phyloP scores from a whole-genome alignment of 2,113 vertebrate genomes.

The Myotis davidii region DNA sequence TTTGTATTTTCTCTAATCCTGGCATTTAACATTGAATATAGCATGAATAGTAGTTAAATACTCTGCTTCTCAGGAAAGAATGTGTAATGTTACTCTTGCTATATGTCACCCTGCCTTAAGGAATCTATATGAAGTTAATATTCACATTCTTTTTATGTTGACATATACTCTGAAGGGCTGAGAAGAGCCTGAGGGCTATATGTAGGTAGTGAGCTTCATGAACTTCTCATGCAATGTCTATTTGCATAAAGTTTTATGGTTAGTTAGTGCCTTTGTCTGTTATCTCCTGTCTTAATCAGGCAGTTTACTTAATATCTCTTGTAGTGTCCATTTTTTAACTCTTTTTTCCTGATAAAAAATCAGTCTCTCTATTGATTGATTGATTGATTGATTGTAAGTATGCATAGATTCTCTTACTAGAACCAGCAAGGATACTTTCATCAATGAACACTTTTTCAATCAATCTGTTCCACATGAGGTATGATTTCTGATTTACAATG shows the following conservation, averaged over 20 bases:
- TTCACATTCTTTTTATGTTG: constrained; percentile 42
- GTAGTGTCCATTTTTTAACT: background rate
- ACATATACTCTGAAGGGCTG: background rate
- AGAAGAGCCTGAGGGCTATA: background rate
- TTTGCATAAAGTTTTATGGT: background rate
- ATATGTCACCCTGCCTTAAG: background rate
- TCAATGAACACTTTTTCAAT: background rate
- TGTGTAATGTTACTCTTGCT: background rate
- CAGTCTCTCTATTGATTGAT: background rate
- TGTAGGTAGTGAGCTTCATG: background rate
- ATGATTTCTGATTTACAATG: background rate
- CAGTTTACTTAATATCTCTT: background rate
- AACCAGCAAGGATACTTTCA: background rate
- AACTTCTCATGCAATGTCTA: background rate
- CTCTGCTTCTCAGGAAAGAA: background rate
- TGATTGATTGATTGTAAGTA: background rate
- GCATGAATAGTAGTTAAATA: constrained; percentile 17
- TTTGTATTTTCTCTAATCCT: background rate
- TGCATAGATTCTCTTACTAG: background rate
- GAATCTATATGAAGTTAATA: constrained; percentile 55
- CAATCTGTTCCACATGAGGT: background rate
- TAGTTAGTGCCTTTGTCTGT: background rate
- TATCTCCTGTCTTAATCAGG: background rate
- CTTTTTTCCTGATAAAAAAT: background rate
- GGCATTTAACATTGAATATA: background rate